Evolutionary conservation across 2,797 vertebrate species (phyloP).

Genomic region (Lithobates sylvaticus): DNA sequence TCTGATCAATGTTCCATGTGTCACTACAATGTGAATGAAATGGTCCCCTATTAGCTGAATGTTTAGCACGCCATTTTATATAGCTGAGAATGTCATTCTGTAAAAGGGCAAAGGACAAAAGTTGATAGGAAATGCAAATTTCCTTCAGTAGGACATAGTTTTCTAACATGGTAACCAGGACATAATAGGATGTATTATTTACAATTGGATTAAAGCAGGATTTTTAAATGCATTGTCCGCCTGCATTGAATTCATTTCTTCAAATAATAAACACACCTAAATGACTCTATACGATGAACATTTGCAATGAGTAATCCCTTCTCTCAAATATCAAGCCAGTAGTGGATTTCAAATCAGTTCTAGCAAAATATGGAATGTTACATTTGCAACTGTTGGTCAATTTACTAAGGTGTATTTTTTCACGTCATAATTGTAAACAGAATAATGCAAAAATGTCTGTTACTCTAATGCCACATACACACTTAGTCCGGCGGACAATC

Average conservation of each 20-base stretch:
- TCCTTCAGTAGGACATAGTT: not conserved
- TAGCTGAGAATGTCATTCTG: conserved; percentile 42
- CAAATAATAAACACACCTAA: not conserved
- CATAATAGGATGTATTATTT: conserved; percentile 5
- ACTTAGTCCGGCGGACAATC: no score
- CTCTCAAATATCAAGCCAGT: not conserved
- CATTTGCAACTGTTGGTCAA: no score
- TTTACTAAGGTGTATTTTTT: no score
- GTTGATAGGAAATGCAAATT: conserved; percentile 43
- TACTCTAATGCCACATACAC: no score
- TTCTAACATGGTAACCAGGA: not conserved
- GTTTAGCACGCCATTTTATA: conserved; percentile 50
- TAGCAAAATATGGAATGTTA: no score
- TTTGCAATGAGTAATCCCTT: not conserved
- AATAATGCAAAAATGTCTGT: no score
- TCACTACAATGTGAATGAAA: conserved; percentile 51
- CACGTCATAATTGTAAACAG: no score
- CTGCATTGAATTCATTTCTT: not conserved
- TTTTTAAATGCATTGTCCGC: not conserved
- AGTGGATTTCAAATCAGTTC: no score
- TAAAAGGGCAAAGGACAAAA: conserved; percentile 35
- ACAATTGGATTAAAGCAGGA: not conserved
- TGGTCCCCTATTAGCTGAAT: conserved; percentile 33
- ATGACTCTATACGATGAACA: not conserved
- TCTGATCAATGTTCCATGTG: conserved; percentile 49